These are phyloP conservation scores for Lepus americanus DNA, from an alignment of 2,113 vertebrate genomes.

Conservation along the genomic window DNA sequence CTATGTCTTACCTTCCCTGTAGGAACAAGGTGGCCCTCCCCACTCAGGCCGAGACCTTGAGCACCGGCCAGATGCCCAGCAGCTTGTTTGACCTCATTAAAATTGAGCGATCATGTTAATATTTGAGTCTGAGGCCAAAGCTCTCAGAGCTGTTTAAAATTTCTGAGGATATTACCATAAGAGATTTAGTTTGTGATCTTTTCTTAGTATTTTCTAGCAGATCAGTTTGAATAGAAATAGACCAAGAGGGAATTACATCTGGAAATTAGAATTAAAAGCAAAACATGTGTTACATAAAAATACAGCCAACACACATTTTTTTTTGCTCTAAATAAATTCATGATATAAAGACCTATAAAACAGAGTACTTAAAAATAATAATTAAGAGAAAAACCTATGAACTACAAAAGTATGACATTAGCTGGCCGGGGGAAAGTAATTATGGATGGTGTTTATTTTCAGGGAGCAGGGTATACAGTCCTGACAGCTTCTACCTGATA, in stretches of 20 bases:
- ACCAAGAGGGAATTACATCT: constrained; percentile 68
- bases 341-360: constrained; percentile 27
- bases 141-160: constrained; percentile 72
- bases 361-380: constrained; percentile 37
- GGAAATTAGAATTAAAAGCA: constrained; percentile 65
- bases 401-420: neutral
- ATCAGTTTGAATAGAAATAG: constrained; percentile 49
- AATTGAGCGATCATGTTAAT: constrained; percentile 54
- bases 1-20: constrained; percentile 5
- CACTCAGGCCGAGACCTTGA: constrained; percentile 60
- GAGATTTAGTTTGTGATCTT: constrained; percentile 51
- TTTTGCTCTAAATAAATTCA: neutral
- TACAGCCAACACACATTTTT: neutral
- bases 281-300: constrained; percentile 54
- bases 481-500: neutral
- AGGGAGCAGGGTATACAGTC: neutral
- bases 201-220: neutral
- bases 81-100: constrained; percentile 69
- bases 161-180: constrained; percentile 66
- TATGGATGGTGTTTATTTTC: neutral
- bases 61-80: neutral
- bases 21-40: constrained; percentile 24
- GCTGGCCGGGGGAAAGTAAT: neutral
- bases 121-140: constrained; percentile 70
- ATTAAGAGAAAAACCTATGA: neutral